Evolutionary conservation across 1,140 invertebrate species (phyloP).

Genomic region (Trialeurodes vaporariorum): DNA sequence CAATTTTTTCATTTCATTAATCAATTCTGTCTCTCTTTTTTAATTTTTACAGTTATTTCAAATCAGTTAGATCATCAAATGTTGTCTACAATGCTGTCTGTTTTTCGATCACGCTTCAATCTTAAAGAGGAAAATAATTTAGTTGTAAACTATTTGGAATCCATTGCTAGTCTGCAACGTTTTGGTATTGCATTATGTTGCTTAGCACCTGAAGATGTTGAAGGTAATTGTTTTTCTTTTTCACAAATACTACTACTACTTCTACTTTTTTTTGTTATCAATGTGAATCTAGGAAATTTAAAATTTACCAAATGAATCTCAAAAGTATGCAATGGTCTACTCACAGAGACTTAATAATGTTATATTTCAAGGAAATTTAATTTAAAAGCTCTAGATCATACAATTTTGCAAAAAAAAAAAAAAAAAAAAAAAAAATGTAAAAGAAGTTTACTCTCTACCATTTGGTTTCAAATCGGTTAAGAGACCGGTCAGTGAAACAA

Average conservation of each 20-base stretch:
- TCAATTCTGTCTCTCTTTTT: too few relatives aligned
- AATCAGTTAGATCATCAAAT: not conserved
- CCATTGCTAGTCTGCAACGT: not conserved
- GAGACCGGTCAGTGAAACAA: too few relatives aligned
- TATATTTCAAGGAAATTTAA: too few relatives aligned
- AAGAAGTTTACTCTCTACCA: too few relatives aligned
- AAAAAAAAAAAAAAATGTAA: too few relatives aligned
- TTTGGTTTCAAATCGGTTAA: too few relatives aligned
- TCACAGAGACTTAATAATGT: too few relatives aligned
- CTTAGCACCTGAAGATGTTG: not conserved
- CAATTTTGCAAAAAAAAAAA: not conserved
- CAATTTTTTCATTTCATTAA: too few relatives aligned
- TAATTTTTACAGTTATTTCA: not conserved
- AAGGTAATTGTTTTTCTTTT: not conserved
- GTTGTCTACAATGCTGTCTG: not conserved
- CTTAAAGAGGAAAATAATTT: not conserved
- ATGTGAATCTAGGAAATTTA: too few relatives aligned
- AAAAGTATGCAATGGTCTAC: too few relatives aligned
- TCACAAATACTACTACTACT: not conserved
- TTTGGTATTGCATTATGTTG: not conserved
- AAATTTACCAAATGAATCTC: too few relatives aligned
- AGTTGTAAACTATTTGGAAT: not conserved
- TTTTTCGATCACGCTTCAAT: not conserved
- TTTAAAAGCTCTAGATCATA: too few relatives aligned
- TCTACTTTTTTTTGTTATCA: not conserved